Evolutionary conservation across 2,797 vertebrate genomes (phyloP).

Genomic region (Danio jaintianensis): DNA sequence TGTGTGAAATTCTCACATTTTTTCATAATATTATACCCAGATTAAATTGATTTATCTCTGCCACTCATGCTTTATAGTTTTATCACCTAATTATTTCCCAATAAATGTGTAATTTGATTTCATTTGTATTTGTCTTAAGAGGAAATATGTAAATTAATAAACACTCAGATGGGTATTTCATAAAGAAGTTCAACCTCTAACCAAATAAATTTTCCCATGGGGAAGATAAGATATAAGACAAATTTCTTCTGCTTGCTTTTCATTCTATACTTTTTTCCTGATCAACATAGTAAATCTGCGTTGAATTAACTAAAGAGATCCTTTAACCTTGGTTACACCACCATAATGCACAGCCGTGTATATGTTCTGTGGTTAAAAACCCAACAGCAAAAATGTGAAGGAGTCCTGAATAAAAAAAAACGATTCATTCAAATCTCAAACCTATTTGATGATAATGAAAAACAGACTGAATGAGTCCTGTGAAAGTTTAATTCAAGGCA

Average conservation of each 20-base stretch:
- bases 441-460: not conserved
- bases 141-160: not conserved
- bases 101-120: not conserved
- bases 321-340: not conserved
- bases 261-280: not conserved
- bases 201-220: not conserved
- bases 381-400: not conserved
- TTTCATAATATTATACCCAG: too few relatives aligned
- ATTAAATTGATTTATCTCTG: too few relatives aligned
- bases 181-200: not conserved
- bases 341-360: not conserved
- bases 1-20: too few relatives aligned
- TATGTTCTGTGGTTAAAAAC: not conserved
- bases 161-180: not conserved
- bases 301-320: not conserved
- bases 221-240: too few relatives aligned
- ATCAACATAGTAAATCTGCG: not conserved
- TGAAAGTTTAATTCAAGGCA: conserved; percentile 2
- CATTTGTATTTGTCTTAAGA: not conserved
- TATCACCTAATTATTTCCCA: not conserved
- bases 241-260: not conserved
- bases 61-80: not conserved
- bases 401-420: not conserved
- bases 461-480: not conserved
- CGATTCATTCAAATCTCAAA: not conserved